phyloP scores from a whole-genome alignment of 2,888 invertebrate species.

The Macropis europaea region DNA sequence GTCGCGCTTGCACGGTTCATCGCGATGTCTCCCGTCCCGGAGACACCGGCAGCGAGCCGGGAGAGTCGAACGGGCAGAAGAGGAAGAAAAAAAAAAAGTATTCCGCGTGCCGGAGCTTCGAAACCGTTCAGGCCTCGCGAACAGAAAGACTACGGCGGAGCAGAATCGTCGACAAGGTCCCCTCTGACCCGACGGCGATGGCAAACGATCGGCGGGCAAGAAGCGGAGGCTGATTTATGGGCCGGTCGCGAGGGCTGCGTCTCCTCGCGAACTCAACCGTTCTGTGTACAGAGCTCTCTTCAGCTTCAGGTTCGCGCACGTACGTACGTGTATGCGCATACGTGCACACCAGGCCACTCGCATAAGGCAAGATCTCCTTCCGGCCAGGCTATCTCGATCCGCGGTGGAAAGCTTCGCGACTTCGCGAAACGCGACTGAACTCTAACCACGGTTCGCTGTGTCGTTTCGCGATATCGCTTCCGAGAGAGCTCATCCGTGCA shows the following conservation, averaged over 20 bases:
- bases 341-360: constrained; percentile 25
- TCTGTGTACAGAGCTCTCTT: too few relatives aligned
- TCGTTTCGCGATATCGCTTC: constrained; percentile 19
- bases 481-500: constrained; percentile 16
- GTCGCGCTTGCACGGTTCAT: constrained; percentile 49
- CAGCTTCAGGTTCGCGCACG: too few relatives aligned
- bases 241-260: constrained; percentile 61
- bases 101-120: constrained; percentile 42
- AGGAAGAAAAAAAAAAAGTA: constrained; percentile 23
- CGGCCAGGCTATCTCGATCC: constrained; percentile 55
- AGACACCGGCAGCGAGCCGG: neutral
- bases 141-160: constrained; percentile 59
- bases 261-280: constrained; percentile 48
- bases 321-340: constrained; percentile 6
- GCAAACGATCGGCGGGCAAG: constrained; percentile 75
- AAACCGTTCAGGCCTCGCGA: constrained; percentile 49
- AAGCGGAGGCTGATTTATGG: constrained; percentile 76
- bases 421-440: constrained; percentile 39
- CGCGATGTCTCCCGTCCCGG: constrained; percentile 28
- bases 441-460: constrained; percentile 4
- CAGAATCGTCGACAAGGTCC: constrained; percentile 65
- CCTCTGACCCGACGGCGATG: constrained; percentile 70
- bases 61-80: neutral
- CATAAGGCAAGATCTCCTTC: constrained; percentile 60
- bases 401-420: constrained; percentile 48